A percentile compares a stretch with the other conserved stretches of the same genome.
These are phyloP conservation scores for Stegodyphus dumicola DNA, from an alignment of 1,140 invertebrate genomes.

Conservation along the genomic window DNA sequence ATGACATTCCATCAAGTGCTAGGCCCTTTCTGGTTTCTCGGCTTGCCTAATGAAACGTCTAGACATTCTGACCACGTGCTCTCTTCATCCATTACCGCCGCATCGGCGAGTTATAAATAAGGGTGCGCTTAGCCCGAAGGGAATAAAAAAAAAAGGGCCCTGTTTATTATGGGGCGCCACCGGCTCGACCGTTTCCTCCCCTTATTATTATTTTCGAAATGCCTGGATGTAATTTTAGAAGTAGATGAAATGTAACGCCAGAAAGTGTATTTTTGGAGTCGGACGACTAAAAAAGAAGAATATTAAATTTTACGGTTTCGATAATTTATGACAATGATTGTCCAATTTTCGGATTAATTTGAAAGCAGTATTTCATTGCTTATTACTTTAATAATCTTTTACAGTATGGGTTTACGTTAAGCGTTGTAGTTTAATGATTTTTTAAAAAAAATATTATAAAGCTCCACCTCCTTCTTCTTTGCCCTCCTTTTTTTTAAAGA, in stretches of 20 bases:
- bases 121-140: not conserved
- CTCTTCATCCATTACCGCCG: conserved; percentile 39
- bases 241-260: not conserved
- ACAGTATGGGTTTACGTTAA: too few relatives aligned
- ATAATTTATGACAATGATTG: too few relatives aligned
- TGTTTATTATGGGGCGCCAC: conserved; percentile 17
- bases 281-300: too few relatives aligned
- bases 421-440: too few relatives aligned
- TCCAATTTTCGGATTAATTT: not conserved
- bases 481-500: too few relatives aligned
- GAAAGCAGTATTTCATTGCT: not conserved
- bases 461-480: too few relatives aligned
- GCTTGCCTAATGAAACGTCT: conserved; percentile 47
- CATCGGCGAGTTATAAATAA: not conserved
- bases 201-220: not conserved
- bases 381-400: too few relatives aligned
- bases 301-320: too few relatives aligned
- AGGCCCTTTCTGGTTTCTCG: conserved; percentile 28
- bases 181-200: not conserved
- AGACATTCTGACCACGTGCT: conserved; percentile 48
- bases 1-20: conserved; percentile 58
- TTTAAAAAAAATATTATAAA: too few relatives aligned
- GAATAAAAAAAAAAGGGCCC: not conserved
- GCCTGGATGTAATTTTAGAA: not conserved
- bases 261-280: too few relatives aligned